Base-by-base conservation (phyloP, 2,888 invertebrate species). In the Drosophila gaucha region DNA sequence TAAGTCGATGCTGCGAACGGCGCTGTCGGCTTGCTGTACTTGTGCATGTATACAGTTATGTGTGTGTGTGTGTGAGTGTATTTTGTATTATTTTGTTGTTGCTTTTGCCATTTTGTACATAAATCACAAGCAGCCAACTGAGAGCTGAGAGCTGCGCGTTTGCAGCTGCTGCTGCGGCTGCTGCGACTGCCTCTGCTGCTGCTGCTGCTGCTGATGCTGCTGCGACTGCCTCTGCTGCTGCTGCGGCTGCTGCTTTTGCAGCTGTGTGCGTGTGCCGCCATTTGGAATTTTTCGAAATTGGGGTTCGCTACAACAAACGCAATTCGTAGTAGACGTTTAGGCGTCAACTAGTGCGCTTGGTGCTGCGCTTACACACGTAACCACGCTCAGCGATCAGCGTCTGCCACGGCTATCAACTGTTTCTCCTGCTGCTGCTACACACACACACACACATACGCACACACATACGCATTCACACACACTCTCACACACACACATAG, bases 281-380 rank as follows among this genome's bases (percentile, higher is more conserved):
- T 89, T 89, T 90, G 79, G 88, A 90, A 89, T 88, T 90, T 80
- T 85, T 89, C 88, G 86, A 90, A 91, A 91, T 90, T 91, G 91
- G 91, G 91, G 90, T 91, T 91, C 89, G 90, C 90, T 91, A 91
- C 90, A 91, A 90, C 91, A 91, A 91, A 89, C 91, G 90, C 90
- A 91, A 91, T 91, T 92, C 92, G 91, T 91, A 91, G 92, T 92
- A 91, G 92, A 91, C 92, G 92, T 91, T 92, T 92, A 91, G 92
- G 92, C 91, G 92, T 92, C 91, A 92, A 92, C 91, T 92, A 92
- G 92, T 91, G 91, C 91, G 92, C 91, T 91, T 91, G 91, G 91
- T 91, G 90, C 90, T 91, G 91, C 90, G 91, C 91, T 91, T 91
- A 89, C 85, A 73, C 83, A 78, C 86, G 83, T 86, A 74, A 89